Conservation (phyloP, 2,888 invertebrate species). For the Euphydryas editha region DNA sequence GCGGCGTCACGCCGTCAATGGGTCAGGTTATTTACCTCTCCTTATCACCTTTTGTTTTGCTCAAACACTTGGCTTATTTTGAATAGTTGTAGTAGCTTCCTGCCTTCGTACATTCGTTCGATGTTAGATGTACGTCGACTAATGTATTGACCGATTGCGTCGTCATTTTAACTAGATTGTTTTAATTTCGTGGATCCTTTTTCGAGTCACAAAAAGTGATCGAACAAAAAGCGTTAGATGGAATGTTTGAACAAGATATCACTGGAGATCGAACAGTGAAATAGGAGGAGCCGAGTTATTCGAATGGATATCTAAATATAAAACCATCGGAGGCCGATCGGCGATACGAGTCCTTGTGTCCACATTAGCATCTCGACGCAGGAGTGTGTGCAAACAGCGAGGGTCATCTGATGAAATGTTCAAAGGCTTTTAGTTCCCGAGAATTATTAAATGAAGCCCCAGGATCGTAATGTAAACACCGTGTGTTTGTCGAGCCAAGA, state of each 20-base stretch:
- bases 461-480: constrained; percentile 82
- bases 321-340: constrained; percentile 78
- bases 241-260: constrained; percentile 69
- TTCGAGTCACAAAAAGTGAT: constrained; percentile 26
- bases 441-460: constrained; percentile 83
- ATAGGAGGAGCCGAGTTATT: constrained; percentile 74
- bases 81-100: constrained; percentile 47
- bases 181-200: constrained; percentile 19
- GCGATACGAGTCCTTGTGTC: constrained; percentile 83
- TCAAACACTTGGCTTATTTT: constrained; percentile 72
- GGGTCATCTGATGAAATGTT: constrained; percentile 84
- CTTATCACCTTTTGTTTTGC: constrained; percentile 83
- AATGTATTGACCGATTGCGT: constrained; percentile 4
- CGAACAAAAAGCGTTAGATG: constrained; percentile 34
- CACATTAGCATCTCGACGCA: constrained; percentile 82
- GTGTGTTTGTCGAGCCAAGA: constrained; percentile 77
- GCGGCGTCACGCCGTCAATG: constrained; percentile 74
- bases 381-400: constrained; percentile 82
- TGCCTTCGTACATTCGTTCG: constrained; percentile 46
- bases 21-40: constrained; percentile 81
- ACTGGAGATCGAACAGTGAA: constrained; percentile 70
- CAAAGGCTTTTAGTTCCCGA: constrained; percentile 84
- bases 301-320: constrained; percentile 73
- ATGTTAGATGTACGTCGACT: constrained; percentile 13
- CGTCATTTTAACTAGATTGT: constrained; percentile 1